A percentile compares a stretch with the other conserved stretches of the same genome.
Conservation (phyloP, 2,888 invertebrate genomes). For the Pachliopta kotzebuea region DNA sequence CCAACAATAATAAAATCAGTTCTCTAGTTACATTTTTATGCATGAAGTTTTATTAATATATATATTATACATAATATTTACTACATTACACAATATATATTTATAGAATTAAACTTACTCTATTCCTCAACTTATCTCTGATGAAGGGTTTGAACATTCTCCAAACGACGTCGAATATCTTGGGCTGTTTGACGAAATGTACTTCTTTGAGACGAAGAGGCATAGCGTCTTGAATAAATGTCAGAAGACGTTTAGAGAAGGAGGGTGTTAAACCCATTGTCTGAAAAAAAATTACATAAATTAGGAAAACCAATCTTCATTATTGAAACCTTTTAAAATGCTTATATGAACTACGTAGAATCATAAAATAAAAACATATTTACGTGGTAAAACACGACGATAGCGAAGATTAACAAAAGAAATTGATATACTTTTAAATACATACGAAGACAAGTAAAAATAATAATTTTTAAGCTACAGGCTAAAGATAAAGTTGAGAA, state of each 20-base stretch:
- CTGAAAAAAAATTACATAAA: constrained; percentile 50
- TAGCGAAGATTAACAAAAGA: too few species aligned
- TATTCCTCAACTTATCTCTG: constrained; percentile 86
- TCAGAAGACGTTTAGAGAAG: constrained; percentile 87
- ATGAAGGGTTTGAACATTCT: constrained; percentile 91
- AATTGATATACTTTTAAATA: too few species aligned
- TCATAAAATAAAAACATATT: background rate
- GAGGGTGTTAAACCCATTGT: constrained; percentile 85
- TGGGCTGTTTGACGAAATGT: constrained; percentile 92
- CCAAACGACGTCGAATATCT: constrained; percentile 92
- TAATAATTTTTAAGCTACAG: too few species aligned
- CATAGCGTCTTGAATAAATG: constrained; percentile 94
- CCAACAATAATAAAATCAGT: too few species aligned
- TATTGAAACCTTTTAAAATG: background rate
- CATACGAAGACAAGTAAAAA: too few species aligned
- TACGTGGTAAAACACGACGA: too few species aligned
- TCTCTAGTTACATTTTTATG: too few species aligned
- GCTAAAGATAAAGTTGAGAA: background rate
- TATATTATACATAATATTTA: background rate
- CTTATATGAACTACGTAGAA: background rate
- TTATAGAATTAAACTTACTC: constrained; percentile 80
- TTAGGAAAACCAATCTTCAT: background rate
- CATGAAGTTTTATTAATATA: too few species aligned
- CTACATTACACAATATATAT: too few species aligned
- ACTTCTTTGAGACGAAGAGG: constrained; percentile 91